Evolutionary conservation across 2,797 vertebrate genomes (phyloP).

Genomic region (Phrynocephalus vlangalii): DNA sequence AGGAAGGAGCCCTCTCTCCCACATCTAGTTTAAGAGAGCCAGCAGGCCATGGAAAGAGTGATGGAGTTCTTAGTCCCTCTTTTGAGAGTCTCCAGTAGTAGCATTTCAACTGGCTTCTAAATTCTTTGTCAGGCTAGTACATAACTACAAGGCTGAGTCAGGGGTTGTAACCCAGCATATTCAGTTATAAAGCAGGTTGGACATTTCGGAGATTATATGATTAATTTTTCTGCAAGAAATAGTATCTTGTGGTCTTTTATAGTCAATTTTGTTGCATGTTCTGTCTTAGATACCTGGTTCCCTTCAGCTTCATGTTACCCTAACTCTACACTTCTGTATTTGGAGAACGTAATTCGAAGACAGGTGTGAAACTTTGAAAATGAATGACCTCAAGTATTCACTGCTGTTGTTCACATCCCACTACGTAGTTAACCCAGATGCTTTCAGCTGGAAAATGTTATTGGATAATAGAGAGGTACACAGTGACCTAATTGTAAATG

Average conservation of each 20-base stretch:
- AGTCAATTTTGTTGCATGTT: background rate
- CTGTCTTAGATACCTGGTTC: background rate
- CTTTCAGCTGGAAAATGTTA: slow-evolving; percentile 43
- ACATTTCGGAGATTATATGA: background rate
- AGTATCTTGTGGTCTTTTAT: background rate
- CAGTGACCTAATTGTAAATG: slow-evolving; percentile 37
- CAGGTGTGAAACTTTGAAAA: slow-evolving; percentile 44
- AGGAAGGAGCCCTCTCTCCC: no score
- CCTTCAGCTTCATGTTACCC: background rate
- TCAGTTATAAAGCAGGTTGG: background rate
- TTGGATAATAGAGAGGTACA: slow-evolving; percentile 27
- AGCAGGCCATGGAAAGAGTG: no score
- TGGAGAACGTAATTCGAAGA: background rate
- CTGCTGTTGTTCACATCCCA: background rate
- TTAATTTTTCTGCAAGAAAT: background rate
- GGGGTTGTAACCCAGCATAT: background rate
- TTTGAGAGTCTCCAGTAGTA: no score
- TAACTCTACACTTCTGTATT: background rate
- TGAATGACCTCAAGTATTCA: slow-evolving; percentile 3
- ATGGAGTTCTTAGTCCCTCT: no score
- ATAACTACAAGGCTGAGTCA: background rate
- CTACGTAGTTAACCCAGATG: slow-evolving; percentile 34
- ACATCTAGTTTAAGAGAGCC: no score
- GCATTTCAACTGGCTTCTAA: no score
- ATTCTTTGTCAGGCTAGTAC: background rate